Evolutionary conservation across 2,797 vertebrate species (phyloP).

Genomic region (Gephyroberyx darwinii): DNA sequence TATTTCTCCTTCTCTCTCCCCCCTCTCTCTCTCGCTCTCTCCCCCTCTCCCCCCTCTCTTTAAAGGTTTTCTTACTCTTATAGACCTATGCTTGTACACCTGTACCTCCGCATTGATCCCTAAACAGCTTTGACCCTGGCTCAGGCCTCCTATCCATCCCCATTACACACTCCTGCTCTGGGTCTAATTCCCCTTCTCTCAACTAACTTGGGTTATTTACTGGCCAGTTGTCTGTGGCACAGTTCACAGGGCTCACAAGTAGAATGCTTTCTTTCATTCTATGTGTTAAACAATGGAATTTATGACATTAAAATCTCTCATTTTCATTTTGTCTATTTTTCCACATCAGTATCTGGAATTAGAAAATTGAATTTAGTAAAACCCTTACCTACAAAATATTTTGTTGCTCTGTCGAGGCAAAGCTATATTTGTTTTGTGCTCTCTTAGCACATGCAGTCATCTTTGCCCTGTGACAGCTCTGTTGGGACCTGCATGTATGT

Average conservation of each 20-base stretch:
- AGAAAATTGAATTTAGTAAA: background rate
- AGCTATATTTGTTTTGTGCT: constrained; percentile 45
- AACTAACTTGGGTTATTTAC: constrained; percentile 84
- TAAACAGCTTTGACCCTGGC: constrained; percentile 80
- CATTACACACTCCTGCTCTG: constrained; percentile 80
- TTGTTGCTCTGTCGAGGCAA: background rate
- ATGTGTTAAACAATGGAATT: background rate
- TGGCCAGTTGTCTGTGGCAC: constrained; percentile 65
- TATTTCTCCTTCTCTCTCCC: constrained; percentile 23
- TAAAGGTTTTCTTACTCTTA: constrained; percentile 68
- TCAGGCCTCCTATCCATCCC: constrained; percentile 85
- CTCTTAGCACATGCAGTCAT: constrained; percentile 27
- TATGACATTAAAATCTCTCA: background rate
- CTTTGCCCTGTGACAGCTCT: constrained; percentile 43
- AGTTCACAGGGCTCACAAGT: constrained; percentile 36
- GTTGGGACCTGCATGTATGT: constrained; percentile 45
- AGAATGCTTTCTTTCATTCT: constrained; percentile 19
- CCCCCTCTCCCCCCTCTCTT: constrained; percentile 26
- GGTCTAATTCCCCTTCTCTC: constrained; percentile 83
- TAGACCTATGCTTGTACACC: constrained; percentile 77
- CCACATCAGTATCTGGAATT: background rate
- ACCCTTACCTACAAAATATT: constrained; percentile 17
- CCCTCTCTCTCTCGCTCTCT: constrained; percentile 19
- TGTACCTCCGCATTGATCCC: constrained; percentile 82
- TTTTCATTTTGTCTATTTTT: background rate